Evolutionary conservation across 2,113 vertebrate species (phyloP).

Genomic region (Sylvietta virens): DNA sequence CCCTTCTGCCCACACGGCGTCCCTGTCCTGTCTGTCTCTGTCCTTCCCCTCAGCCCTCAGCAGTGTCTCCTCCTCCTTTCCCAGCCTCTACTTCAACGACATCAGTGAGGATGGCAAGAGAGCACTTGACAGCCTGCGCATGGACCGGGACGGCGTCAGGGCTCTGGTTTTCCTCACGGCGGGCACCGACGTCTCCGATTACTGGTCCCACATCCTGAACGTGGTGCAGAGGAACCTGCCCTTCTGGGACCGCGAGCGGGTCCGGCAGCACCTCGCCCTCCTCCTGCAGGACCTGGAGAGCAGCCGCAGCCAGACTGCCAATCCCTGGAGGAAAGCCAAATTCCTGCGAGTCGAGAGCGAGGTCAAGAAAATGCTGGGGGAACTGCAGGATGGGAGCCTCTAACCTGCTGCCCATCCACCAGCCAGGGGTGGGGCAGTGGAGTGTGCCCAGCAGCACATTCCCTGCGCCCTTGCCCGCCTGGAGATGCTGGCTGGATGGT

Average conservation of each 20-base stretch:
- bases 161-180: conserved; percentile 88
- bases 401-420: neutral
- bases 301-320: conserved; percentile 81
- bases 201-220: conserved; percentile 87
- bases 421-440: neutral
- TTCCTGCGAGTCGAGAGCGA: conserved; percentile 83
- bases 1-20: neutral
- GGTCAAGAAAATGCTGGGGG: conserved; percentile 77
- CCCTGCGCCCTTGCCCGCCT: accelerated
- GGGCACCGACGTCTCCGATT: conserved; percentile 81
- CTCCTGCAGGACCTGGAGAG: conserved; percentile 88
- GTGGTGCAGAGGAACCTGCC: conserved; percentile 82
- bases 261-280: conserved; percentile 82
- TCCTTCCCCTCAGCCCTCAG: neutral
- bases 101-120: conserved; percentile 87
- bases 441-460: neutral
- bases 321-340: conserved; percentile 86
- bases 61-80: neutral
- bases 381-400: conserved; percentile 14
- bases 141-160: conserved; percentile 67
- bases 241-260: conserved; percentile 80
- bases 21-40: neutral
- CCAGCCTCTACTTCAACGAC: conserved; percentile 91
- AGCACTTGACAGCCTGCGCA: conserved; percentile 70
- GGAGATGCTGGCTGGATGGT: neutral